These are phyloP conservation scores for Carpatolechia fugitivella DNA, from an alignment of 2,888 invertebrate species.

Conservation along the genomic window DNA sequence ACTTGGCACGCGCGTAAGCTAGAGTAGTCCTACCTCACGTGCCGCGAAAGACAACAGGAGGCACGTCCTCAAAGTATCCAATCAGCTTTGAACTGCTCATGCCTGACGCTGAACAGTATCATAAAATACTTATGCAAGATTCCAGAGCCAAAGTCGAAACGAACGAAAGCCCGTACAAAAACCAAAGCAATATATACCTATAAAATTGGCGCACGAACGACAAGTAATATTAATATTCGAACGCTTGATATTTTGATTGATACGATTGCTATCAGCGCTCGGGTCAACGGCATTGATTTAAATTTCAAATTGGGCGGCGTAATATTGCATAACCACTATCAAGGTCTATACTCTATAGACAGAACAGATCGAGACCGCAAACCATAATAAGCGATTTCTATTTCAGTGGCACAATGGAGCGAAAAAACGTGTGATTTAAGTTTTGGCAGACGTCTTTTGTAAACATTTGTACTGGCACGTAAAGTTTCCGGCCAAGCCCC, in stretches of 20 bases:
- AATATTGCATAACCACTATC: conserved; percentile 16
- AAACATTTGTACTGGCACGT: conserved; percentile 32
- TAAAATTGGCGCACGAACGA: background rate
- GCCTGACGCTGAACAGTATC: background rate
- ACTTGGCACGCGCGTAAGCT: background rate
- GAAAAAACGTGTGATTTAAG: conserved; percentile 26
- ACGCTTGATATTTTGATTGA: background rate
- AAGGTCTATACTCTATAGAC: conserved; percentile 16
- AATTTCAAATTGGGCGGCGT: conserved; percentile 15
- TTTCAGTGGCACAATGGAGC: conserved; percentile 21
- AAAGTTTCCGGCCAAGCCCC: conserved; percentile 33
- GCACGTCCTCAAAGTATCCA: background rate
- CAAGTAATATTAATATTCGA: background rate
- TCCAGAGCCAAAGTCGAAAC: background rate
- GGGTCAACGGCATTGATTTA: conserved; percentile 21
- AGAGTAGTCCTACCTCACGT: conserved; percentile 1
- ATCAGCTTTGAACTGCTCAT: background rate
- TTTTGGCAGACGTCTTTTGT: conserved; percentile 38
- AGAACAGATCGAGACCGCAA: conserved; percentile 3
- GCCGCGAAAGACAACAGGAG: background rate
- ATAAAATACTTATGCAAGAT: background rate
- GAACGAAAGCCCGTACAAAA: background rate
- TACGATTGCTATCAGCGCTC: background rate
- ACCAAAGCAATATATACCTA: background rate
- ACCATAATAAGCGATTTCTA: conserved; percentile 13